A percentile compares a stretch with the other conserved stretches of the same genome.
phyloP scores from a whole-genome alignment of 1,140 invertebrate genomes.

The Aphelinus certus region DNA sequence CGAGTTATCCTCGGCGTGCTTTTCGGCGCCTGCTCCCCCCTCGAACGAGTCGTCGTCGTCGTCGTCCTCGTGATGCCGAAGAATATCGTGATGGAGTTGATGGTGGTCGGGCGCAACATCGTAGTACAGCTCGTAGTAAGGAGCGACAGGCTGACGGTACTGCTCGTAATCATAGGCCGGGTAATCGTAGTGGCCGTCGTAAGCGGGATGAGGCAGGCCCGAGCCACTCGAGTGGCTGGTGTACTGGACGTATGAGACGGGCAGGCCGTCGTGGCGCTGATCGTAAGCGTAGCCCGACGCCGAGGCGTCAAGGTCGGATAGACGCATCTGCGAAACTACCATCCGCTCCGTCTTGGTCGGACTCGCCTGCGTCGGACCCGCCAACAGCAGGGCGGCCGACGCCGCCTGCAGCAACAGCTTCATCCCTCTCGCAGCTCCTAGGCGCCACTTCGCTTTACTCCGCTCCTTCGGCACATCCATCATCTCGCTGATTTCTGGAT shows the following conservation, averaged over 20 bases:
- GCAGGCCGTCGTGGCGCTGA: constrained; percentile 51
- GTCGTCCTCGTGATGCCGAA: constrained; percentile 26
- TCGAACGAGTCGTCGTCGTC: constrained; percentile 52
- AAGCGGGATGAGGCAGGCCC: constrained; percentile 46
- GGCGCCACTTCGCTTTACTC: too few species aligned
- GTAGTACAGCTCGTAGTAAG: constrained; percentile 13
- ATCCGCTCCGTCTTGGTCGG: constrained; percentile 46
- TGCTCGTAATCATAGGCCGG: not conserved
- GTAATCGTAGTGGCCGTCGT: constrained; percentile 40
- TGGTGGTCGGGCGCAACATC: not conserved
- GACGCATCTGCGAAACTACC: constrained; percentile 54
- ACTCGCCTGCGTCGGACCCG: not conserved
- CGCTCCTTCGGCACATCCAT: too few species aligned
- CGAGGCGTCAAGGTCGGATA: constrained; percentile 56
- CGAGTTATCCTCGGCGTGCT: constrained; percentile 68
- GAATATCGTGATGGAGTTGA: not conserved
- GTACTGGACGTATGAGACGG: constrained; percentile 57
- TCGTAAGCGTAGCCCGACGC: constrained; percentile 42
- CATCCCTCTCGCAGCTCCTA: not conserved
- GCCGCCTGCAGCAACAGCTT: not conserved
- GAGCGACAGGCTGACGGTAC: not conserved
- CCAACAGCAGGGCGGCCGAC: not conserved
- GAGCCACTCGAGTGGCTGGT: constrained; percentile 56
- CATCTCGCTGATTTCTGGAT: too few species aligned
- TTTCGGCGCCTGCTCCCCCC: constrained; percentile 65